Percentiles rank a stretch among this genome's conserved stretches.
phyloP scores from a whole-genome alignment of 2,113 vertebrate species.

The Romanogobio albipinnatus region DNA sequence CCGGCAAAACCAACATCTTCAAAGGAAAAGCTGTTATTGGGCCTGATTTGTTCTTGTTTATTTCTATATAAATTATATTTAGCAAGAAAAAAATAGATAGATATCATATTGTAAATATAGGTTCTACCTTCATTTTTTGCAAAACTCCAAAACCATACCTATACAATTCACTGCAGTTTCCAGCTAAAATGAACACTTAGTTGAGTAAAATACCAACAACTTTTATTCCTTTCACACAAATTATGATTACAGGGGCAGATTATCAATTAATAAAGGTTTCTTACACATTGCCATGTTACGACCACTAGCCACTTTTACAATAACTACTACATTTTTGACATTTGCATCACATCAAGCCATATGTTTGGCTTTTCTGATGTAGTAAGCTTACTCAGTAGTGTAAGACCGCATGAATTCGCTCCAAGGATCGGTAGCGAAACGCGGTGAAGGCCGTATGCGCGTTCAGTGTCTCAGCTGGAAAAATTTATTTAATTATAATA shows the following conservation, averaged over 20 bases:
- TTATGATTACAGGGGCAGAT: background rate
- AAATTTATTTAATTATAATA: too few relatives aligned
- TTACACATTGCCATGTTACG: background rate
- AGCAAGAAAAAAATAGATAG: background rate
- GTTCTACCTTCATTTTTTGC: background rate
- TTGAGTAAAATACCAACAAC: background rate
- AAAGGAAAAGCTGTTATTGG: background rate
- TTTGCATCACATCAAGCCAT: background rate
- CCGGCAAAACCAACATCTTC: background rate
- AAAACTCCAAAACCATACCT: background rate
- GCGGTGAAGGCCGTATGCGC: too few relatives aligned
- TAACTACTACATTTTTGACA: background rate
- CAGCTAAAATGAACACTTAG: background rate
- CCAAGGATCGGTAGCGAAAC: too few relatives aligned
- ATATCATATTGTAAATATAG: background rate
- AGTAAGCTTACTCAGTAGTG: too few relatives aligned
- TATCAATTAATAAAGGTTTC: background rate
- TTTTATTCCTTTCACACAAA: background rate
- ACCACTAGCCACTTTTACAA: background rate
- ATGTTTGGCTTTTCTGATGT: too few relatives aligned
- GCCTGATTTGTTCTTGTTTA: background rate
- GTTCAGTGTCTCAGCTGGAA: too few relatives aligned
- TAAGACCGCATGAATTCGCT: too few relatives aligned
- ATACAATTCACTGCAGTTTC: background rate
- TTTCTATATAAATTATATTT: background rate